A percentile compares a stretch with the other conserved stretches of the same genome.
Evolutionary conservation across 2,797 vertebrate species (phyloP).

Genomic region (Chiloscyllium punctatum): DNA sequence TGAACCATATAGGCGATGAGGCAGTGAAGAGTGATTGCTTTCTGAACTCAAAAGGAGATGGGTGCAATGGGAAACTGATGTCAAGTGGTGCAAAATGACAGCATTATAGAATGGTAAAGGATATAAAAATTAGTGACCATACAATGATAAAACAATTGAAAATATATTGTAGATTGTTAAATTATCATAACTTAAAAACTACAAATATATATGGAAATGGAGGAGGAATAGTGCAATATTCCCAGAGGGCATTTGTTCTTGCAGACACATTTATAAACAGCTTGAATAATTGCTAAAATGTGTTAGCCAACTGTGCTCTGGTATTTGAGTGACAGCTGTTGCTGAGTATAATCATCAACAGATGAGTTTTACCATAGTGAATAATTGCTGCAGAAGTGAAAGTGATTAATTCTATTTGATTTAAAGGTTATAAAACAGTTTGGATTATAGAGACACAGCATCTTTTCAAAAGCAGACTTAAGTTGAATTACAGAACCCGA

Average conservation of each 20-base stretch:
- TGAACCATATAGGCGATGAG: background rate
- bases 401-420: slow-evolving; percentile 36
- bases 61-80: background rate
- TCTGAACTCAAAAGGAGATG: background rate
- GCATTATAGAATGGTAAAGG: slow-evolving; percentile 14
- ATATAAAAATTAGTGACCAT: background rate
- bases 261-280: slow-evolving; percentile 38
- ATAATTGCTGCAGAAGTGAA: slow-evolving; percentile 30
- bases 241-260: slow-evolving; percentile 21
- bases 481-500: background rate
- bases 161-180: slow-evolving; percentile 16
- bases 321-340: slow-evolving; percentile 34
- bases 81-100: slow-evolving; percentile 4
- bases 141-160: background rate
- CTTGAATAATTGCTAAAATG: slow-evolving; percentile 37
- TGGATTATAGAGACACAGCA: slow-evolving; percentile 2
- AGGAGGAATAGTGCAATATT: background rate
- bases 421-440: slow-evolving; percentile 36
- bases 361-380: slow-evolving; percentile 34
- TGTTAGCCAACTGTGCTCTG: slow-evolving; percentile 35
- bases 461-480: background rate
- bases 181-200: slow-evolving; percentile 14
- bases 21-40: background rate
- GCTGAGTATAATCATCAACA: slow-evolving; percentile 32
- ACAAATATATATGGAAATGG: slow-evolving; percentile 26